A percentile compares a stretch with the other conserved stretches of the same genome.
These are phyloP conservation scores for Eledona agricola DNA, from an alignment of 2,888 invertebrate genomes.

Conservation along the genomic window DNA sequence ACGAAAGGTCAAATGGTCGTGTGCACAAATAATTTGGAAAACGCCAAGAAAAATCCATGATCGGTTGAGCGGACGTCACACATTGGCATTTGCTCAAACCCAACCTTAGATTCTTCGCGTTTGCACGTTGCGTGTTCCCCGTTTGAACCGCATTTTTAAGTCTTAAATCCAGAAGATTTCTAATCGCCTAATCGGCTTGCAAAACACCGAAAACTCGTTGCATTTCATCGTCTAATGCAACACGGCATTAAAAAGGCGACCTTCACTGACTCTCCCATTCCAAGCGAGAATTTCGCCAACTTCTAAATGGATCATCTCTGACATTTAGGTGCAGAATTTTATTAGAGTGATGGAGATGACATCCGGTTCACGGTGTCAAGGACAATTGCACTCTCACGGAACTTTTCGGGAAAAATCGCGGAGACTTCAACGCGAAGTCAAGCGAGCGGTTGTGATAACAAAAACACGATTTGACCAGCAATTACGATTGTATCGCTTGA, in stretches of 20 bases:
- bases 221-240: conserved; percentile 9
- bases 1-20: no score
- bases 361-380: conserved; percentile 25
- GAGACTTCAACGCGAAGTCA: neutral
- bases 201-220: conserved; percentile 1
- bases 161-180: neutral
- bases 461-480: no score
- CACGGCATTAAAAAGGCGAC: conserved; percentile 18
- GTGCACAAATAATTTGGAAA: neutral
- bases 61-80: no score
- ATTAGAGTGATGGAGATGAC: neutral
- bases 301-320: conserved; percentile 24
- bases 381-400: conserved; percentile 9
- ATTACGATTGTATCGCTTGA: no score
- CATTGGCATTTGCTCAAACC: no score
- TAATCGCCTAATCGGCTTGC: conserved; percentile 2
- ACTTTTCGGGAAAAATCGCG: neutral
- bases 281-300: conserved; percentile 4
- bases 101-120: no score
- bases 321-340: conserved; percentile 2
- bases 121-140: no score
- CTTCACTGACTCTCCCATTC: conserved; percentile 12
- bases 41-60: neutral
- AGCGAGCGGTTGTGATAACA: neutral
- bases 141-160: conserved; percentile 10